Base-by-base conservation (phyloP, 2,888 invertebrate genomes). In the Ephialtes manifestator region DNA sequence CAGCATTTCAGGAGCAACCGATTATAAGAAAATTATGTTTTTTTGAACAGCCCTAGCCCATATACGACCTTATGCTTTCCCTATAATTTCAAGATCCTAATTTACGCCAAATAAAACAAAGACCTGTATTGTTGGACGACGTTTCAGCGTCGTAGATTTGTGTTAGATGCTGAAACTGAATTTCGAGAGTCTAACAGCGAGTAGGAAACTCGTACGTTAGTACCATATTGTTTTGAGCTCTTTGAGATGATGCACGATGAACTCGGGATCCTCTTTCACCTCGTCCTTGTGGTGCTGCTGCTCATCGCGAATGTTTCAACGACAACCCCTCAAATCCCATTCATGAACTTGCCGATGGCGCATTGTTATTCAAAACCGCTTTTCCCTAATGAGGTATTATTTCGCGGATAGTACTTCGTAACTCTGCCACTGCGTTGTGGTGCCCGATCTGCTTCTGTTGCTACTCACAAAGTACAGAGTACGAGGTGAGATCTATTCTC, bases 351-450 rank as follows among this genome's bases (percentile, higher is more conserved):
- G 53, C 70, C 76, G 67, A 20, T 24, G 65, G 60, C 75, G 85
- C 87, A 87, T 89, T 89, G 87, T 89, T 89, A 90, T 86, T 87
- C 77, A 88, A 88, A 88, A 88, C 83, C 82, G 87, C 85, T 89
- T 88, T 85, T 81, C 77, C 83, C 86, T 87, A 89, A 90, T 83
- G 87, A 87, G 81, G 85, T 88, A 87, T 83, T 87, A 87, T 82
- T 86, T 84, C 76, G 85, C 68, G 81, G 80, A 65, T 75, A 78
- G 46, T 53, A 63, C 48, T 60, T 15, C 31, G 35, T 48, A 43
- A 28, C 55, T 51, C 35, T 10, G 18, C 20, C 28, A 65, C 39
- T 60, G 51, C 20, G 35, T 48, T 51, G n/a, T 55, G 67, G 76
- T 53, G 70, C 70, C 75, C 81, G 76, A 81, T 82, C 79, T 68